These are phyloP conservation scores for Callopanchax toddi DNA, from an alignment of 2,113 vertebrate species.

Conservation along the genomic window DNA sequence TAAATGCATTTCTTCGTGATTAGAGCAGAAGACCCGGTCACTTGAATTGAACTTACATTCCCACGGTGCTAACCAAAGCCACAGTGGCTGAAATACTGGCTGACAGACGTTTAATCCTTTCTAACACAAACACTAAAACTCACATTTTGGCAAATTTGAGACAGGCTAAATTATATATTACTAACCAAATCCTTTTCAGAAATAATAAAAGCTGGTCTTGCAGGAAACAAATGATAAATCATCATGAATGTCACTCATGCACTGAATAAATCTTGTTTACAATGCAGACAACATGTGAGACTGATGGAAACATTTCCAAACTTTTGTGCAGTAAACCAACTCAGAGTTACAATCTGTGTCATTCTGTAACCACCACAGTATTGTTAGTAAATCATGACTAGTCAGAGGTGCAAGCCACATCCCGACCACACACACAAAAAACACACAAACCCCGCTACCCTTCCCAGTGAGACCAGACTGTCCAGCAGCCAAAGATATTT, in stretches of 20 bases:
- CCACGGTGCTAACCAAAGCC: conserved; percentile 56
- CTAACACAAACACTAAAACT: conserved; percentile 38
- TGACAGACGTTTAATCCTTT: conserved; percentile 41
- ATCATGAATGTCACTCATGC: not conserved
- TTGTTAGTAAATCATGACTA: conserved; percentile 67
- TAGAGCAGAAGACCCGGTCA: conserved; percentile 45
- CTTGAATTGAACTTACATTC: conserved; percentile 45
- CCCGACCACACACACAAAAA: conserved; percentile 70
- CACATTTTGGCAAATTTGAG: conserved; percentile 25
- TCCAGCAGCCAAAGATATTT: conserved; percentile 37
- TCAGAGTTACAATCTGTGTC: conserved; percentile 50
- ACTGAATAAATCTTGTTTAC: conserved; percentile 6
- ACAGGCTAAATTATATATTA: conserved; percentile 33
- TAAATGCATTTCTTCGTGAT: conserved; percentile 47
- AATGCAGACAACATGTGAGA: conserved; percentile 24
- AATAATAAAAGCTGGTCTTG: conserved; percentile 43
- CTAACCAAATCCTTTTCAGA: conserved; percentile 23
- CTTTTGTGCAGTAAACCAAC: conserved; percentile 25
- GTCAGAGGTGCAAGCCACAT: conserved; percentile 67
- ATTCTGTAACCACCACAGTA: conserved; percentile 48
- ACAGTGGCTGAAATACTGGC: conserved; percentile 68
- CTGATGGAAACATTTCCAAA: conserved; percentile 34
- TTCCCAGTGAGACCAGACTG: conserved; percentile 36
- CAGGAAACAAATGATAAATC: conserved; percentile 56
- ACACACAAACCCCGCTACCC: conserved; percentile 62